Conservation (phyloP, 2,113 vertebrate species). For the Solenodon paradoxus region DNA sequence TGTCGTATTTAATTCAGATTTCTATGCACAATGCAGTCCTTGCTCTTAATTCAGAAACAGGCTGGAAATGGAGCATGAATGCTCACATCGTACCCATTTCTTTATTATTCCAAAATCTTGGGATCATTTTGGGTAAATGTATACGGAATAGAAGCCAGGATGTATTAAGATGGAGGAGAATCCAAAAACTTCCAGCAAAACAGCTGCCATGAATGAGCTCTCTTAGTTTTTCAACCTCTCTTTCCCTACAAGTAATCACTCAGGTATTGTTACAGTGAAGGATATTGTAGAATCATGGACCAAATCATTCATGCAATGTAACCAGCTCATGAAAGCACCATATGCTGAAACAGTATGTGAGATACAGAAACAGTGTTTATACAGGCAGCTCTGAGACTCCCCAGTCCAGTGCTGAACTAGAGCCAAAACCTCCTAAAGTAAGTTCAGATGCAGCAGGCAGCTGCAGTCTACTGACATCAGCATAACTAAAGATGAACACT, state of each 20-base stretch:
- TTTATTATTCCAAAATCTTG: not conserved
- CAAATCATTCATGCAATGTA: not conserved
- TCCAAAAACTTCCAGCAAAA: not conserved
- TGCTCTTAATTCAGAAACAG: slow-evolving; percentile 22
- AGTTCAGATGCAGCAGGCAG: not conserved
- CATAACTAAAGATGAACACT: not conserved
- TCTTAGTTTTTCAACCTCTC: slow-evolving; percentile 1
- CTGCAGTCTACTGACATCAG: not conserved
- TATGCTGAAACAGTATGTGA: not conserved
- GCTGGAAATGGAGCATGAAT: not conserved
- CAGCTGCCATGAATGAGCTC: not conserved
- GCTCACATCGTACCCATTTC: not conserved
- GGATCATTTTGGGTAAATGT: not conserved
- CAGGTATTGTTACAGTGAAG: not conserved
- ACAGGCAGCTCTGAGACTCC: not conserved
- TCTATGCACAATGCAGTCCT: not conserved
- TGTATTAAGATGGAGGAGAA: not conserved
- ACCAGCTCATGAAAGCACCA: not conserved
- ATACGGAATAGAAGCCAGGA: not conserved
- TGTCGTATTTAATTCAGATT: slow-evolving; percentile 3
- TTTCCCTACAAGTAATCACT: not conserved
- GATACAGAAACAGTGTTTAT: not conserved
- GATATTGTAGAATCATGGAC: not conserved
- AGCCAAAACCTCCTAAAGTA: not conserved
- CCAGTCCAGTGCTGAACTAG: not conserved